phyloP scores from a whole-genome alignment of 1,140 invertebrate species.

The Drosophila sechellia region DNA sequence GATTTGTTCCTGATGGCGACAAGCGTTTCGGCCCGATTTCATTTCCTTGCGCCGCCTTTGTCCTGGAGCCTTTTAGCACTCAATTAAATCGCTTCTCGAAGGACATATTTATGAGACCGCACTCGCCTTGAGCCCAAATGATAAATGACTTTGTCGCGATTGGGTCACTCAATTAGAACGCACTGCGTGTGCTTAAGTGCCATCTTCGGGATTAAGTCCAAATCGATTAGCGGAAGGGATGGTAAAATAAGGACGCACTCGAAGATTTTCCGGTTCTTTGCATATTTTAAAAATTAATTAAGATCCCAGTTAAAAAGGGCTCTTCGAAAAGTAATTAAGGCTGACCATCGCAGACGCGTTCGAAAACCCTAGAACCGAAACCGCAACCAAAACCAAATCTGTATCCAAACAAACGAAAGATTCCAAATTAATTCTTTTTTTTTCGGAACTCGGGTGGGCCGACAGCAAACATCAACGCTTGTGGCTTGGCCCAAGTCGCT shows the following conservation, averaged over 20 bases:
- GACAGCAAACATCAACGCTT: conserved; percentile 54
- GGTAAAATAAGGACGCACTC: conserved; percentile 17
- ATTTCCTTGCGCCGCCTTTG: conserved; percentile 38
- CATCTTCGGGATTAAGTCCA: conserved; percentile 40
- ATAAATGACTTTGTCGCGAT: conserved; percentile 58
- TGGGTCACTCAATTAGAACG: conserved; percentile 41
- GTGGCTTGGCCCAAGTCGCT: conserved; percentile 54
- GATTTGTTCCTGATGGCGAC: conserved; percentile 30
- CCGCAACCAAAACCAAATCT: conserved; percentile 15
- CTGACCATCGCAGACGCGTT: conserved; percentile 45
- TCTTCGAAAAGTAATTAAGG: conserved; percentile 73
- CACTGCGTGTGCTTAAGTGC: conserved; percentile 44
- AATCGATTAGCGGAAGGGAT: conserved; percentile 68
- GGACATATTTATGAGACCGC: conserved; percentile 58
- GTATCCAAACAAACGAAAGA: conserved; percentile 31
- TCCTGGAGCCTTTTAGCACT: conserved; percentile 61
- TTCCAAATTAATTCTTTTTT: conserved; percentile 19
- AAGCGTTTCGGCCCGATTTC: conserved; percentile 67
- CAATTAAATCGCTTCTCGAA: conserved; percentile 68
- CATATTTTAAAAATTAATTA: conserved; percentile 80
- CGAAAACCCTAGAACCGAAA: conserved; percentile 4
- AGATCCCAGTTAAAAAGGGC: conserved; percentile 34
- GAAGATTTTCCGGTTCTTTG: conserved; percentile 34
- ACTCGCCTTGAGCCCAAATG: conserved; percentile 14
- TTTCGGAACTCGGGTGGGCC: conserved; percentile 2